These are phyloP conservation scores for Phylloscopus trochiloides DNA, from an alignment of 2,113 vertebrate species.

Conservation along the genomic window DNA sequence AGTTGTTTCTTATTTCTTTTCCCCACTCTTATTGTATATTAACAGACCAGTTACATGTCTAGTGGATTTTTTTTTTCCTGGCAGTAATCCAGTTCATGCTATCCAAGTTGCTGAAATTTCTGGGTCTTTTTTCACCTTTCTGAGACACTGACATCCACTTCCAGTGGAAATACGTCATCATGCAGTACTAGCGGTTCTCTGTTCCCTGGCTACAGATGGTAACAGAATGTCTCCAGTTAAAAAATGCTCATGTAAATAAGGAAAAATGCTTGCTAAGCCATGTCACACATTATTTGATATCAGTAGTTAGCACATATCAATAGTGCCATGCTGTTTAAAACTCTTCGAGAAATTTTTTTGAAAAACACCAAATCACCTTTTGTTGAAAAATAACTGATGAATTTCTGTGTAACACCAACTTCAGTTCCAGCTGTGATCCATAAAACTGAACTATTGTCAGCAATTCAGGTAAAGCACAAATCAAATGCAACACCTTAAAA, in stretches of 20 bases:
- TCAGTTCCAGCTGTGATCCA: background rate
- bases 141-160: background rate
- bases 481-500: background rate
- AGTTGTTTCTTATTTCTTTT: background rate
- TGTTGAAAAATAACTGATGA: background rate
- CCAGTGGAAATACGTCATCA: background rate
- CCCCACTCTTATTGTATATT: background rate
- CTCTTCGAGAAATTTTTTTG: rapidly evolving
- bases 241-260: background rate
- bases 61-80: background rate
- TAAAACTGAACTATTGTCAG: background rate
- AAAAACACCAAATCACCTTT: background rate
- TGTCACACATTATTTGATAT: background rate
- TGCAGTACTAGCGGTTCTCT: background rate
- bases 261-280: background rate
- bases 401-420: background rate
- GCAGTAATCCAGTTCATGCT: background rate
- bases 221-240: background rate
- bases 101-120: background rate
- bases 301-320: background rate
- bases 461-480: background rate
- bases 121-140: background rate
- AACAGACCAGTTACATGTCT: background rate
- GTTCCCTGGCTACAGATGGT: background rate
- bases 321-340: background rate